Percentiles rank a stretch among this genome's conserved stretches.
Conservation (phyloP, 2,888 invertebrate species). For the Plebejus melissa region DNA sequence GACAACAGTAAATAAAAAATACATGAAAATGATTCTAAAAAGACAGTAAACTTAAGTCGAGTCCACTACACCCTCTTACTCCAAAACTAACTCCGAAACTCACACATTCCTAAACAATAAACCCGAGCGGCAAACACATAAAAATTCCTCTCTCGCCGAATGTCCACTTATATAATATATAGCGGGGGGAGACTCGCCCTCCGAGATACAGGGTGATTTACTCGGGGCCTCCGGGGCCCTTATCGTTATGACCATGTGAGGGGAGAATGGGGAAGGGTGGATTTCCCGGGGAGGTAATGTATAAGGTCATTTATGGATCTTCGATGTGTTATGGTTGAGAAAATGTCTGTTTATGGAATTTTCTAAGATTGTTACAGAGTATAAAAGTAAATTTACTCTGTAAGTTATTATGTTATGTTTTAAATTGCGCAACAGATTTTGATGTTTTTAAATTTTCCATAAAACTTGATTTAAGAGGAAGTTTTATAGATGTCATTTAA, state of each 20-base stretch:
- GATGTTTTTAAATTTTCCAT: too few species aligned
- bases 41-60: neutral
- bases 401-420: too few species aligned
- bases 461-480: too few species aligned
- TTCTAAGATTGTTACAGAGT: neutral
- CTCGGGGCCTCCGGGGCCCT: constrained; percentile 73
- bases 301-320: constrained; percentile 5
- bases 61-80: neutral
- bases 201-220: constrained; percentile 74
- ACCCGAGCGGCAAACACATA: constrained; percentile 19
- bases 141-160: constrained; percentile 32
- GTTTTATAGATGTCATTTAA: too few species aligned
- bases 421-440: too few species aligned
- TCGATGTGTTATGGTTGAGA: constrained; percentile 2
- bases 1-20: too few species aligned
- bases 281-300: constrained; percentile 10
- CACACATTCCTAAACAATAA: constrained; percentile 24
- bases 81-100: neutral
- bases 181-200: constrained; percentile 62
- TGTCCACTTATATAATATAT: constrained; percentile 58
- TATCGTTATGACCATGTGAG: constrained; percentile 80
- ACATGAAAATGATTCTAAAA: neutral
- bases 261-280: constrained; percentile 62
- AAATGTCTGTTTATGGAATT: neutral
- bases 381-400: too few species aligned